Conservation (phyloP, 2,888 invertebrate species). For the Gymnoscelis rufifasciata region DNA sequence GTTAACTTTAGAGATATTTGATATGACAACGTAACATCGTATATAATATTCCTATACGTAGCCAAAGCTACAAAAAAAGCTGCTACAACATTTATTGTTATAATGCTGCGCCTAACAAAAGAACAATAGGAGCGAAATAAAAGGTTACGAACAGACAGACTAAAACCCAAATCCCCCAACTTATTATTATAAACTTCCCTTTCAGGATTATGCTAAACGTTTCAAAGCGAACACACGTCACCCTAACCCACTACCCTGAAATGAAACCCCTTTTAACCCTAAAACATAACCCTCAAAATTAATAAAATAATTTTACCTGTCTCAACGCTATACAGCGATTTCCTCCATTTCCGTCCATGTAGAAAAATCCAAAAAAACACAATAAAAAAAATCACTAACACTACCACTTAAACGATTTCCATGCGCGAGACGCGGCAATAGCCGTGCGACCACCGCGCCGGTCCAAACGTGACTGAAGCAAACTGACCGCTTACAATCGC, state of each 20-base stretch:
- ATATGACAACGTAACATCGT: too few species aligned
- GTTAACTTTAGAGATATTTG: too few species aligned
- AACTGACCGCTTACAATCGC: slow-evolving; percentile 46
- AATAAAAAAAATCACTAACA: slow-evolving; percentile 50
- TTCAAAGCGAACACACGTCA: slow-evolving; percentile 1
- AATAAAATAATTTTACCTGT: slow-evolving; percentile 45
- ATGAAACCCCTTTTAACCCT: slow-evolving; percentile 13
- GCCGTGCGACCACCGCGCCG: slow-evolving; percentile 48
- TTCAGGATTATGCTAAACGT: background rate
- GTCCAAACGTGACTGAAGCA: slow-evolving; percentile 32
- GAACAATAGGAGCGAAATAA: too few species aligned
- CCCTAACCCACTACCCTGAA: slow-evolving; percentile 7
- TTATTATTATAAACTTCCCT: background rate
- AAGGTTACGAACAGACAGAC: too few species aligned
- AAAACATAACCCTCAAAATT: slow-evolving; percentile 16
- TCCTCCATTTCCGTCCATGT: slow-evolving; percentile 15
- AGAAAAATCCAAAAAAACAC: slow-evolving; percentile 25
- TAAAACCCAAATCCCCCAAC: background rate
- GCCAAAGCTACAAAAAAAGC: too few species aligned
- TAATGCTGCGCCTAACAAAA: too few species aligned
- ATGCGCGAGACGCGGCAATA: slow-evolving; percentile 39
- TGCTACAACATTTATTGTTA: too few species aligned
- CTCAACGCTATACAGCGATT: slow-evolving; percentile 26
- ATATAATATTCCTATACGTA: too few species aligned
- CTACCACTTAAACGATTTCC: slow-evolving; percentile 49